phyloP scores from a whole-genome alignment of 2,113 vertebrate species.

The Cnemophilus loriae region DNA sequence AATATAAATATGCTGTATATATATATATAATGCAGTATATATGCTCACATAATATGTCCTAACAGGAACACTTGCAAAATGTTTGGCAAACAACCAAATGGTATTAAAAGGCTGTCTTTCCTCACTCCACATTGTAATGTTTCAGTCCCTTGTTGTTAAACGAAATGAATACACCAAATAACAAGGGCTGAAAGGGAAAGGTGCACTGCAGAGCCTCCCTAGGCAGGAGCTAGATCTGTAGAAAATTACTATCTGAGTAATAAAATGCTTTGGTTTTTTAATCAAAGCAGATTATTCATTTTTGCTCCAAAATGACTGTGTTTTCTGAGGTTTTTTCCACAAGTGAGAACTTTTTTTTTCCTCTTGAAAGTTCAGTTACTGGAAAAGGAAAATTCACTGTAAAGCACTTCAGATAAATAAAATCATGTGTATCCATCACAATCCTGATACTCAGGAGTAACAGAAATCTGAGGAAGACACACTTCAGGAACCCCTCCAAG shows the following conservation, averaged over 20 bases:
- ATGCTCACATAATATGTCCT: not conserved
- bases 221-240: not conserved
- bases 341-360: not conserved
- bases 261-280: not conserved
- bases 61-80: constrained; percentile 2
- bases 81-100: not conserved
- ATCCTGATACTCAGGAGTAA: not conserved
- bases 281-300: not conserved
- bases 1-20: not conserved
- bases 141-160: not conserved
- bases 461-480: not conserved
- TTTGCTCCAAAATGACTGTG: not conserved
- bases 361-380: not conserved
- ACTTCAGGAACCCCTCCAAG: not conserved
- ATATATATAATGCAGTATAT: not conserved
- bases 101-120: not conserved
- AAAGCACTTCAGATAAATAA: not conserved
- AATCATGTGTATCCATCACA: not conserved
- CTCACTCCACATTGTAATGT: not conserved
- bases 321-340: not conserved
- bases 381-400: not conserved
- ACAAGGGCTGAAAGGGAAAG: not conserved
- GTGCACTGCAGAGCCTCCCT: not conserved
- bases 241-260: not conserved
- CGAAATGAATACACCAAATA: not conserved